Evolutionary conservation across 2,113 vertebrate species (phyloP).

Genomic region (Illadopsis cleaveri): DNA sequence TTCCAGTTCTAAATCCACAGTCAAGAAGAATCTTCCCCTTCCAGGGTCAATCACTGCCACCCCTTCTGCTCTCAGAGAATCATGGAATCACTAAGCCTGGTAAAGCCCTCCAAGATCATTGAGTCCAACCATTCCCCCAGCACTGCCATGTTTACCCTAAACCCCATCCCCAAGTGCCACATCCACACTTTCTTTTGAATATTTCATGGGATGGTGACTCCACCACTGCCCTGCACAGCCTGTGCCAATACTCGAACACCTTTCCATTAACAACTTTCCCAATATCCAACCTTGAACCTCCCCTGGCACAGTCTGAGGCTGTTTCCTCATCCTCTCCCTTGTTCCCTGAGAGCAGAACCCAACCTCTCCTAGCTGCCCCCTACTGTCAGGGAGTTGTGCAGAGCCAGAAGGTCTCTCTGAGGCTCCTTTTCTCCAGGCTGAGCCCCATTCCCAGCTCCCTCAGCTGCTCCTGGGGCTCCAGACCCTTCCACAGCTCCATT

Average conservation of each 20-base stretch:
- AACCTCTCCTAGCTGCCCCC: accelerated
- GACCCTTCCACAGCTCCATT: not conserved
- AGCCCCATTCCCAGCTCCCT: not conserved
- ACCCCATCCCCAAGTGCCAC: not conserved
- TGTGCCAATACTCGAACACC: not conserved
- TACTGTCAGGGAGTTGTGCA: not conserved
- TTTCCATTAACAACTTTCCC: not conserved
- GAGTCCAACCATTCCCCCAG: not conserved
- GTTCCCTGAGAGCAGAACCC: not conserved
- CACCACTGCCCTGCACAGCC: not conserved
- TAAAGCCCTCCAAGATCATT: not conserved
- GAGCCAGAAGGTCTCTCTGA: not conserved
- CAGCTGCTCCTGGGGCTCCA: not conserved
- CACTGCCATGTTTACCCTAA: not conserved
- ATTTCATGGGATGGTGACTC: not conserved
- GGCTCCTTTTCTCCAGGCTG: not conserved
- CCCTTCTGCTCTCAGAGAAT: not conserved
- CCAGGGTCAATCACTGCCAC: not conserved
- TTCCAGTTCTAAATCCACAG: not conserved
- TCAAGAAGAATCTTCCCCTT: not conserved
- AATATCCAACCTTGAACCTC: not conserved
- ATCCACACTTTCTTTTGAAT: not conserved
- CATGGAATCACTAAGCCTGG: not conserved
- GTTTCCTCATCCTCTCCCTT: not conserved
- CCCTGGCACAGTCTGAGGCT: not conserved